Conservation (phyloP, 2,113 vertebrate genomes). For the Trematomus loennbergii region DNA sequence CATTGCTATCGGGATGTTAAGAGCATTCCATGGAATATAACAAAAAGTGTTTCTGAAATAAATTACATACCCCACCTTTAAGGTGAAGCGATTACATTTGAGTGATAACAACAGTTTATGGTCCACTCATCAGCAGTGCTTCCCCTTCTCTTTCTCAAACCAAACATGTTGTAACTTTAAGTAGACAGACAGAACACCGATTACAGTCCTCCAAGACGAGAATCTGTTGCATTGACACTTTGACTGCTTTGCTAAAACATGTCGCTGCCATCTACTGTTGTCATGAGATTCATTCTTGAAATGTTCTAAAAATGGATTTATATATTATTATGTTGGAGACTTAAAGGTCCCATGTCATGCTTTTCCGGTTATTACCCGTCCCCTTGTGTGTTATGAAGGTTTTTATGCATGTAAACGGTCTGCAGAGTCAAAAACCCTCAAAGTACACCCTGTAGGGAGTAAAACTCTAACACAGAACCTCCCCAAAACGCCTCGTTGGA, state of each 20-base stretch:
- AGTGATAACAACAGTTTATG: background rate
- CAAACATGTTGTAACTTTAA: background rate
- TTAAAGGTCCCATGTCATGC: too few species aligned
- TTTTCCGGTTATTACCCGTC: too few species aligned
- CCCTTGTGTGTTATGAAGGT: too few species aligned
- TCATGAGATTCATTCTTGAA: background rate
- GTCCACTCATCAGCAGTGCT: background rate
- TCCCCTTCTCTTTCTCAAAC: background rate
- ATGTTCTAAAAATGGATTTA: background rate
- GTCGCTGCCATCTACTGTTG: slow-evolving; percentile 26
- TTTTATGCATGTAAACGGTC: too few species aligned
- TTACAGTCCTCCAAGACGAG: background rate
- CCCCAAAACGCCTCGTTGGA: too few species aligned
- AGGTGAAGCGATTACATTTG: background rate
- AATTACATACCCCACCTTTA: too few species aligned
- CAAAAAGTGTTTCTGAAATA: too few species aligned
- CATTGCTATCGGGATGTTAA: too few species aligned
- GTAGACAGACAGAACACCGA: background rate
- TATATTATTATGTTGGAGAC: background rate
- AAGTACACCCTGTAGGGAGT: too few species aligned
- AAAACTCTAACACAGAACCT: too few species aligned
- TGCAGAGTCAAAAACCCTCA: too few species aligned
- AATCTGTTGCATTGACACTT: background rate
- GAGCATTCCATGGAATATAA: too few species aligned
- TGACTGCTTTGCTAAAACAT: background rate